Evolutionary conservation across 2,797 vertebrate species (phyloP).

Genomic region (Mycteria americana): DNA sequence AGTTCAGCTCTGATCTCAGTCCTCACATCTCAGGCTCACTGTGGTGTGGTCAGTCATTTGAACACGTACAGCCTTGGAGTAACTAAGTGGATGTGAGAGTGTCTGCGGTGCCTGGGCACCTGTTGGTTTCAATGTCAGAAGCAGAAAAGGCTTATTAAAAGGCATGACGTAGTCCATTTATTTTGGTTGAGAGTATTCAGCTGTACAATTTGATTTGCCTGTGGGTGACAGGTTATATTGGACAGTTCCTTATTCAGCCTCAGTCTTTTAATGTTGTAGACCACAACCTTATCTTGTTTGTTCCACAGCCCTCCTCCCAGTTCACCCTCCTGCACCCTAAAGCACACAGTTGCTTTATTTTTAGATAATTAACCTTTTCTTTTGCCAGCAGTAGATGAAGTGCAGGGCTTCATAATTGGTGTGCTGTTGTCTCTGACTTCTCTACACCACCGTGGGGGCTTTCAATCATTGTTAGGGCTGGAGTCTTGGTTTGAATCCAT

Average conservation of each 20-base stretch:
- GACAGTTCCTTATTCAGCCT: background rate
- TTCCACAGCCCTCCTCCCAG: background rate
- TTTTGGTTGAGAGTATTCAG: background rate
- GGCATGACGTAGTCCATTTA: background rate
- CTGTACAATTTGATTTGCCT: background rate
- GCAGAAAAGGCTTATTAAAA: constrained; percentile 5
- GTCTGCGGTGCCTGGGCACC: background rate
- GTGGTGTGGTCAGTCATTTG: background rate
- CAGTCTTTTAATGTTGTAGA: background rate
- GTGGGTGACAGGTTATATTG: background rate
- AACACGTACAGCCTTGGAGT: background rate
- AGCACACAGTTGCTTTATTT: constrained; percentile 21
- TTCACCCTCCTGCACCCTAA: background rate
- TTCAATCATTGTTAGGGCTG: constrained; percentile 16
- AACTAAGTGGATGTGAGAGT: background rate
- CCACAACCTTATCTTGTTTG: background rate
- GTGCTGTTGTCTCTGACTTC: constrained; percentile 29
- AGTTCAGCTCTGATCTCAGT: background rate
- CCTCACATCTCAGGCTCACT: background rate
- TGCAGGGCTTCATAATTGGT: constrained; percentile 21
- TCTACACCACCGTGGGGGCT: background rate
- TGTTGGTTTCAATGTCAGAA: constrained; percentile 18
- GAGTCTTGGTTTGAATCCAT: background rate
- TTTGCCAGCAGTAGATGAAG: constrained; percentile 24
- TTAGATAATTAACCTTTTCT: constrained; percentile 54